Base-by-base conservation (phyloP, 2,113 vertebrate genomes). In the Notechis scutatus region DNA sequence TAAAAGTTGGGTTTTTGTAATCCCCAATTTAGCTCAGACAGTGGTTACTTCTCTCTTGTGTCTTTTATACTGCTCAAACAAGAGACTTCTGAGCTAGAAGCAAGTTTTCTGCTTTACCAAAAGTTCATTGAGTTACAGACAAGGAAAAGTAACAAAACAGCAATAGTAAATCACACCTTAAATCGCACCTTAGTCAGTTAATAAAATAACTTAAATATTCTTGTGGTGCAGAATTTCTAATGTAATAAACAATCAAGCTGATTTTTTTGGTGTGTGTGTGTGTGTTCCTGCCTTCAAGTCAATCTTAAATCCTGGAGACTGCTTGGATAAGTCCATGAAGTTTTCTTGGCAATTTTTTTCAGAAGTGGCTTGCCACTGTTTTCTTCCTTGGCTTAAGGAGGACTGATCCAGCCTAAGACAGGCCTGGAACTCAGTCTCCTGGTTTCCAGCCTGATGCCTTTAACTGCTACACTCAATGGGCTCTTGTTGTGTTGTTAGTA, bases 141-240 rank as follows among this genome's bases (percentile, higher is more conserved):
- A 34, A 34, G n/a, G 15, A 39, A 74, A 74, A 6, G n/a, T 74
- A 34, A 74, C 6, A 74, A 74, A 74, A 34, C 69, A 74, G 69
- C 69, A 74, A 74, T 18, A 34, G n/a, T 74, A 15, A 34, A 34
- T 69, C 69, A 74, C 29, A 69, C 4, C 24, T 45, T 45, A 61
- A 61, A 61, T 61, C 3, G 5, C 64, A 69, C 5, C 64, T 69
- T 69, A 69, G 34, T 74, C 5, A 74, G 18, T 34, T 94, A 97
- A 97, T 97, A 97, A 97, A 98, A 52, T 29, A 54, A 97, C 97
- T 21, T 21, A 86, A 47, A 29, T 97, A 97, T 97, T 74, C 64
- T 74, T 74, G 34, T 39, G n/a, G n/a, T 39, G 69, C n/a, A 74
- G 69, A 74, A 74, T 74, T 74, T 74, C n/a, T 74, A 20, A 34